A percentile compares a stretch with the other conserved stretches of the same genome.
These are phyloP conservation scores for Enteromius argenteus DNA, from an alignment of 2,797 vertebrate genomes.

Conservation along the genomic window DNA sequence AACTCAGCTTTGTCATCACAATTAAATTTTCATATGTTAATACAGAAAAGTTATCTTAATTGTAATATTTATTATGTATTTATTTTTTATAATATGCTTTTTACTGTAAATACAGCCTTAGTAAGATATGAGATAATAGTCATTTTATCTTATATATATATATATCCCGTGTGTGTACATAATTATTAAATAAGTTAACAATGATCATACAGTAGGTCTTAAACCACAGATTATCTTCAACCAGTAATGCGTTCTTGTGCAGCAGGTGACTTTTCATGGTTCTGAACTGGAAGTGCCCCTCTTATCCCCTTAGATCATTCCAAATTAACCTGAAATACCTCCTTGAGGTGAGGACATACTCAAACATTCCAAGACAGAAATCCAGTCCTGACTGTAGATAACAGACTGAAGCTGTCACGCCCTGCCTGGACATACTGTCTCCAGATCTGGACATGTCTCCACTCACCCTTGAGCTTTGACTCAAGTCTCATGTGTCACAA, in stretches of 20 bases:
- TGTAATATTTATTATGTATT: too few relatives aligned
- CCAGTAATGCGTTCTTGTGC: background rate
- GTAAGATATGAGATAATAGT: too few relatives aligned
- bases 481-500: slow-evolving; percentile 36
- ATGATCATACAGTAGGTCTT: background rate
- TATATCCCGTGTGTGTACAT: too few relatives aligned
- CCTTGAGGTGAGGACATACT: slow-evolving; percentile 47
- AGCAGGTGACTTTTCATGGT: background rate
- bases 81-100: too few relatives aligned
- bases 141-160: too few relatives aligned
- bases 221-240: background rate
- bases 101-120: too few relatives aligned
- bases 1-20: background rate
- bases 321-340: slow-evolving; percentile 7
- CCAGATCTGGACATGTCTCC: slow-evolving; percentile 48
- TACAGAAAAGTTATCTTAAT: too few relatives aligned
- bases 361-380: slow-evolving; percentile 45
- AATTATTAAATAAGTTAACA: background rate
- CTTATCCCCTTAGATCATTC: background rate
- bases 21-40: background rate
- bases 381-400: slow-evolving; percentile 49
- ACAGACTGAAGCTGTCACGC: slow-evolving; percentile 41
- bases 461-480: slow-evolving; percentile 48
- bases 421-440: slow-evolving; percentile 51
- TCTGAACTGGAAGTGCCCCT: slow-evolving; percentile 2